A percentile compares a stretch with the other conserved stretches of the same genome.
These are phyloP conservation scores for Malthinus flaveolus DNA, from an alignment of 2,888 invertebrate species.

Conservation along the genomic window DNA sequence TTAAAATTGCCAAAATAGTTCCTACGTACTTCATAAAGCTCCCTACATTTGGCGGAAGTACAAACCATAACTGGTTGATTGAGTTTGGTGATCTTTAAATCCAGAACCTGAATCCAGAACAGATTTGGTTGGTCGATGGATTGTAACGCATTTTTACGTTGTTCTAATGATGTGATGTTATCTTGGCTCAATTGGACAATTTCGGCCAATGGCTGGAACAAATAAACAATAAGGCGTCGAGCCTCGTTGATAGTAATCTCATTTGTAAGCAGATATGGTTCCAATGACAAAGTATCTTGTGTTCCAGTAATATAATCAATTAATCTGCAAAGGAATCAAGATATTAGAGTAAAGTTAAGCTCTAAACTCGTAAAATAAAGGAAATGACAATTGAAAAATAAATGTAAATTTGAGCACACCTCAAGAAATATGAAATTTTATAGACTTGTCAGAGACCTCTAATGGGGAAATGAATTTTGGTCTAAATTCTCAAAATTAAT, in stretches of 20 bases:
- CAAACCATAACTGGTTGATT: not conserved
- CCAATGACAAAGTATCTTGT: not conserved
- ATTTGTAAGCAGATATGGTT: not conserved
- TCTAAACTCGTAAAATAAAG: not conserved
- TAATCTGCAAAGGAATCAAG: not conserved
- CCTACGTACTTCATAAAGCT: not conserved
- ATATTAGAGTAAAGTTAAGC: no score
- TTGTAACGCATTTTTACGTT: not conserved
- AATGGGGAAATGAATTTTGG: no score
- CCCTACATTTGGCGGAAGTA: not conserved
- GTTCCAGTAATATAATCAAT: not conserved
- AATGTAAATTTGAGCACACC: no score
- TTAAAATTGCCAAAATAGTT: not conserved
- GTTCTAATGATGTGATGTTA: not conserved
- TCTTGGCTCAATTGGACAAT: not conserved
- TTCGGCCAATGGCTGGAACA: not conserved
- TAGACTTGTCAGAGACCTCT: no score
- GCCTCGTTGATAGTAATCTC: not conserved
- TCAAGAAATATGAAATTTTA: not conserved
- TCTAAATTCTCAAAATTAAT: no score
- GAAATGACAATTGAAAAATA: no score
- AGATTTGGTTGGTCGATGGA: not conserved
- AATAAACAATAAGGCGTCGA: not conserved
- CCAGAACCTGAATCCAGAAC: not conserved
- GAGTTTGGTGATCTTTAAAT: not conserved